These are phyloP conservation scores for Tineola bisselliella DNA, from an alignment of 2,888 invertebrate species.

Conservation along the genomic window DNA sequence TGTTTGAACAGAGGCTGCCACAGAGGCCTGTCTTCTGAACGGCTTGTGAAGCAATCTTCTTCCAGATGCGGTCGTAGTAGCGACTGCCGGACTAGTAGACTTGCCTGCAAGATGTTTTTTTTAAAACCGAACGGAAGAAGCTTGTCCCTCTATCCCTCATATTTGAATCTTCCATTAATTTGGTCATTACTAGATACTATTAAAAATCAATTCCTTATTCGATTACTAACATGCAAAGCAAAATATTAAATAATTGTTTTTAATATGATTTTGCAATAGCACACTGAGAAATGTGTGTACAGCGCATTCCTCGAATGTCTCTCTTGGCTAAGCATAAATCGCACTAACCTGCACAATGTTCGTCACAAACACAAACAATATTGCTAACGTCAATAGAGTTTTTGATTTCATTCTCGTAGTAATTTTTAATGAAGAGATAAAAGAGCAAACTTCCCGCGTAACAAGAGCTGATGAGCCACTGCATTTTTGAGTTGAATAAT, in stretches of 20 bases:
- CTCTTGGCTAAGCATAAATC: conserved; percentile 17
- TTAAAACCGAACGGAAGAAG: not conserved
- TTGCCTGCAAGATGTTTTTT: conserved; percentile 34
- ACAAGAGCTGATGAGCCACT: conserved; percentile 39
- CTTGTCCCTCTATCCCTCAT: no score
- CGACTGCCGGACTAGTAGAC: conserved; percentile 34
- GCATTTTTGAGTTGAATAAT: not conserved
- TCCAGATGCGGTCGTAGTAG: conserved; percentile 29
- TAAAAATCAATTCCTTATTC: no score
- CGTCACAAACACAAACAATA: conserved; percentile 25
- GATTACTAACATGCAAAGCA: no score
- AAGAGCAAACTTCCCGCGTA: conserved; percentile 44
- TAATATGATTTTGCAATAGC: no score
- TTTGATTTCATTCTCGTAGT: conserved; percentile 51
- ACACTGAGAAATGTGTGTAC: no score
- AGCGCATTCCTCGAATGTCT: no score
- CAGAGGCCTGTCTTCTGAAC: conserved; percentile 40
- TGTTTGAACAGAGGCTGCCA: conserved; percentile 41
- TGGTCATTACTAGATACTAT: no score
- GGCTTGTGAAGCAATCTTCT: conserved; percentile 44
- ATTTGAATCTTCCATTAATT: no score
- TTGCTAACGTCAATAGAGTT: conserved; percentile 26
- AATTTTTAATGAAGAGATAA: conserved; percentile 37
- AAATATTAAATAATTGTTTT: no score
- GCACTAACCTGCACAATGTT: conserved; percentile 38